phyloP scores from a whole-genome alignment of 2,113 vertebrate species.

The Ptyas mucosa region DNA sequence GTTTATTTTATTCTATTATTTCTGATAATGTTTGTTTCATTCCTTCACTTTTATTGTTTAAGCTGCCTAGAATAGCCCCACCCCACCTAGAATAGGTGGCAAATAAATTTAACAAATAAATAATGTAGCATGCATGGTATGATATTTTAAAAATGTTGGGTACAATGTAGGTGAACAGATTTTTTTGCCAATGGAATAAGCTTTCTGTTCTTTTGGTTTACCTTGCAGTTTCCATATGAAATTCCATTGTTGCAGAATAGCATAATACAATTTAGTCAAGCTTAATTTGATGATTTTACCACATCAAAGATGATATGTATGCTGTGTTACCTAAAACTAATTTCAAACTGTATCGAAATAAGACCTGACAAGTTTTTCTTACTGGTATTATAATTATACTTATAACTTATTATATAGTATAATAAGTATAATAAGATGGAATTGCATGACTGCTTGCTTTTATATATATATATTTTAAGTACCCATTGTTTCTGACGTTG shows the following conservation, averaged over 20 bases:
- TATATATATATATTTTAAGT: neutral
- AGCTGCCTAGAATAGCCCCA: neutral
- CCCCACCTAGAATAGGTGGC: neutral
- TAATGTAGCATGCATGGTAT: neutral
- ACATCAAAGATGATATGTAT: neutral
- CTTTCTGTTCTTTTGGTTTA: neutral
- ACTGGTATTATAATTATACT: neutral
- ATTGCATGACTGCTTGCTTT: neutral
- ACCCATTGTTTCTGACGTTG: neutral
- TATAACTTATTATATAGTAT: too few species aligned
- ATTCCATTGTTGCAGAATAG: neutral
- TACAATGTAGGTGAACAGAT: neutral
- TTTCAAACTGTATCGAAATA: neutral
- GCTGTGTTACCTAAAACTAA: neutral
- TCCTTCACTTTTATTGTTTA: neutral
- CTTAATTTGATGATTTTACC: neutral
- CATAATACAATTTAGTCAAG: neutral
- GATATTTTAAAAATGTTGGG: neutral
- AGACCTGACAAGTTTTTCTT: neutral
- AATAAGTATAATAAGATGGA: neutral
- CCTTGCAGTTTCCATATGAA: neutral
- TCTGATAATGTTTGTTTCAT: too few species aligned
- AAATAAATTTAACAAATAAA: neutral
- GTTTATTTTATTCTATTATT: too few species aligned
- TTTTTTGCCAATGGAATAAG: neutral